Percentiles rank a stretch among this genome's conserved stretches.
Evolutionary conservation across 37 sponge, comb jelly and placozoan species (phyloP).

Genomic region (Spongilla lacustris): DNA sequence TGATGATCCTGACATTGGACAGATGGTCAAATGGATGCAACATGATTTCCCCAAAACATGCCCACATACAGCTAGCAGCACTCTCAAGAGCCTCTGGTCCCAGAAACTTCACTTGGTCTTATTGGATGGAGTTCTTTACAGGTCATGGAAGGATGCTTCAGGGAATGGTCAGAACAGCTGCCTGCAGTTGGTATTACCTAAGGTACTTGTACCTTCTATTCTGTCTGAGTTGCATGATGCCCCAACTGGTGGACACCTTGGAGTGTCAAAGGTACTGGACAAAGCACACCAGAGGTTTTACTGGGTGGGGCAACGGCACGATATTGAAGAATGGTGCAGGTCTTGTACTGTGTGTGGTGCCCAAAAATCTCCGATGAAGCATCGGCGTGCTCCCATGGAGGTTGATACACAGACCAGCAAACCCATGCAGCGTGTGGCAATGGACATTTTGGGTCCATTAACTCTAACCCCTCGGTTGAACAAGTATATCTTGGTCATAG

Average conservation of each 20-base stretch:
- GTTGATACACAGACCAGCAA: neutral
- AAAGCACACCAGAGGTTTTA: conserved; percentile 14
- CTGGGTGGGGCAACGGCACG: neutral
- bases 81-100: neutral
- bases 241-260: conserved; percentile 9
- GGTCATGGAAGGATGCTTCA: neutral
- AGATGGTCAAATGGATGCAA: neutral
- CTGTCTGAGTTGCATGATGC: conserved; percentile 16
- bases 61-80: neutral
- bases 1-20: neutral
- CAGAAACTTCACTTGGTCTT: neutral
- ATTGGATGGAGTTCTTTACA: neutral
- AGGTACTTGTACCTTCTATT: neutral
- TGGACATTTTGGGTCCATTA: conserved; percentile 33
- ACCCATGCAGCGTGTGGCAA: conserved; percentile 10
- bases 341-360: conserved; percentile 5
- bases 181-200: conserved; percentile 22
- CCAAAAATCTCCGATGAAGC: neutral
- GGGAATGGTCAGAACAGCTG: neutral
- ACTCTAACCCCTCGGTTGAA: neutral
- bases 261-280: conserved; percentile 11
- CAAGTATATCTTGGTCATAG: conserved; percentile 1
- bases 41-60: neutral
- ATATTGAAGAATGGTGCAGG: conserved; percentile 13
- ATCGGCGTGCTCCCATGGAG: conserved; percentile 5